Evolutionary conservation across 2,888 invertebrate genomes (phyloP), one percentile per base, ranked within the genome.

Genomic region (Mythimna pallens): DNA sequence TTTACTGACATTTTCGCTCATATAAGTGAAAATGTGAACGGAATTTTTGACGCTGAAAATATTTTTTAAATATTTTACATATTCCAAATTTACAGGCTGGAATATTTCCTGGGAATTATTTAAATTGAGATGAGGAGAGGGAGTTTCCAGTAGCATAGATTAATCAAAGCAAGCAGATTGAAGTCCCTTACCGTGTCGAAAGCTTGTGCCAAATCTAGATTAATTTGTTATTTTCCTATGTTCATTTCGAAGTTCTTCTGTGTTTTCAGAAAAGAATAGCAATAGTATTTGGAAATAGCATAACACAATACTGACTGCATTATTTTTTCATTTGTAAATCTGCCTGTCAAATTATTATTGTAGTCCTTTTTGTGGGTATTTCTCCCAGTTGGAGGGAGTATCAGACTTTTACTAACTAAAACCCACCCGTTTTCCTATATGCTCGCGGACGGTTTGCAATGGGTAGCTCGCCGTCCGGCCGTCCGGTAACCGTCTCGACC

Each of bases 51-150:
- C 5, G 22, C 4, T 2, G 30, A 30, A 63, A 68, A 52, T 7
- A 52, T 78, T 62, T 70, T 25, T n/a, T 12, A 61, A 78, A 54
- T 73, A 71, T 71, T 78, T 71, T 61, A 55, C 54, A 54, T 66
- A 65, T 65, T 52, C 3, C 22, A 54, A 79, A 66, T 65, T 62
- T 62, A 72, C 47, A 20, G 17, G 30, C 30, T 2, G 34, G 20
- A 52, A 62, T 65, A 52, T 17, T 57, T 50, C 34, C 54, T n/a
- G 2, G 64, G 10, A 61, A 78, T 71, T 71, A 75, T 79, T 79
- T 54, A 78, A 76, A 76, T 65, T 43, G 50, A 43, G 43, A 65
- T 65, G 61, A 43, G 25, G 57, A 34, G 17, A 22, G 20, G 52
- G n/a, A n/a, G 50, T 10, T 40, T 22, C 40, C 43, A 73, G 25